Base-by-base conservation (phyloP, 2,888 invertebrate genomes). In the Polymixis flavicincta region DNA sequence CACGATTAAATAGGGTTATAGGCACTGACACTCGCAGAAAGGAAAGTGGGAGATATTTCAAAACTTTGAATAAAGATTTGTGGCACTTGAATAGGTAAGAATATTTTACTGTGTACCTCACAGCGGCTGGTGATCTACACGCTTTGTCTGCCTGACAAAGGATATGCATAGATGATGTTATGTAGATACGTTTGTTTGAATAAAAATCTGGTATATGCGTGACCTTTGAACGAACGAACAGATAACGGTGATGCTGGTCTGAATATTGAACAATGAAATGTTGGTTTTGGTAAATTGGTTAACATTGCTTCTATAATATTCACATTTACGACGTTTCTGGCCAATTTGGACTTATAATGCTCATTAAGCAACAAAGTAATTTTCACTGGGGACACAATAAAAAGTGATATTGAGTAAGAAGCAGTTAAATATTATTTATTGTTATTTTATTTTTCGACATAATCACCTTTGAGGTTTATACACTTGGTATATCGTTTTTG, bases 51-150 rank as follows among this genome's bases (percentile, higher is more conserved):
- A 61, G 17, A 71, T 72, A 70, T 70, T 81, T 66, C 37, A 73
- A 80, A 84, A 84, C 59, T 84, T 80, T 66, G 81, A 80, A 76
- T 69, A 63, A 72, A 80, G 71, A 65, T 66, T 8, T 68, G 69
- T 25, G 78, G 45, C 25, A 55, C 54, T 70, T 70, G 65, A 82
- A 70, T 66, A 42, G 54, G 74, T 57, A 28, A 60, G 68, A 76
- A 71, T 60, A 71, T 68, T 82, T 67, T 80, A 68, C 22, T 52
- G 67, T 55, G 52, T 42, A 50, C 19, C 59, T 71, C 64, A 1
- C 11, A 75, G 77, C 66, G 71, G 60, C 37, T 80, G 61, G 57
- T 57, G 76, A 76, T 67, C 37, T 67, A 32, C 71, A 59, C 63
- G 71, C 78, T 71, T 82, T 81, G 75, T 81, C 52, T 81, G 66